These are phyloP conservation scores for Tinamus major DNA, from an alignment of 2,797 vertebrate species.

Conservation along the genomic window DNA sequence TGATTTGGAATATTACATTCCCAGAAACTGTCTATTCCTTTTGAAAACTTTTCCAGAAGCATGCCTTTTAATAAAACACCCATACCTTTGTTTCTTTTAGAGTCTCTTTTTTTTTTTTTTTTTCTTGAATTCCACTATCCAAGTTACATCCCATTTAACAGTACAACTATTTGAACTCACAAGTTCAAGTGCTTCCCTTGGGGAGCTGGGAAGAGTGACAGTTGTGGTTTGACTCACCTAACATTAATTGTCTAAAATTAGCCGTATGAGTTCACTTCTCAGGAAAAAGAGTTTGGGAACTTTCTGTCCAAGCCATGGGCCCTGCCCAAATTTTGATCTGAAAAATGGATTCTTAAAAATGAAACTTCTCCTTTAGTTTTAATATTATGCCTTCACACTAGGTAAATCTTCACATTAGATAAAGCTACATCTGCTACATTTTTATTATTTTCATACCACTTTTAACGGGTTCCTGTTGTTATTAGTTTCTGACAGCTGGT, in stretches of 20 bases:
- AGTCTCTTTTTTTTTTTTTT: background rate
- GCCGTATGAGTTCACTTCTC: background rate
- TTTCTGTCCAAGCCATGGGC: background rate
- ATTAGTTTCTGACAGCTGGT: background rate
- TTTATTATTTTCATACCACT: background rate
- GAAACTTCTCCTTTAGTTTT: background rate
- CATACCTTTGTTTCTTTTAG: rapidly evolving
- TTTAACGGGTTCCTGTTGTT: background rate
- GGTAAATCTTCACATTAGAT: background rate
- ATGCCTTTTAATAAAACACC: background rate
- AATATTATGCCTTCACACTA: background rate
- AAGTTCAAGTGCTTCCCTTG: background rate
- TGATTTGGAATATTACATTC: background rate
- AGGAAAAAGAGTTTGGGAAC: background rate
- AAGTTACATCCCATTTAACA: background rate
- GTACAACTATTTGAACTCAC: background rate
- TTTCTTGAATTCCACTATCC: background rate
- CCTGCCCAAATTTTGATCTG: background rate
- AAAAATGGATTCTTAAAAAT: background rate
- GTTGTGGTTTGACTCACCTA: background rate
- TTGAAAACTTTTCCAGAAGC: background rate
- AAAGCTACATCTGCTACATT: background rate
- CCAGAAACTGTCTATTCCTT: background rate
- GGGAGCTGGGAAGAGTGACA: background rate
- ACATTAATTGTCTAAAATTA: background rate